Conservation (phyloP, 2,113 vertebrate species). For the Proterorhinus semilunaris region DNA sequence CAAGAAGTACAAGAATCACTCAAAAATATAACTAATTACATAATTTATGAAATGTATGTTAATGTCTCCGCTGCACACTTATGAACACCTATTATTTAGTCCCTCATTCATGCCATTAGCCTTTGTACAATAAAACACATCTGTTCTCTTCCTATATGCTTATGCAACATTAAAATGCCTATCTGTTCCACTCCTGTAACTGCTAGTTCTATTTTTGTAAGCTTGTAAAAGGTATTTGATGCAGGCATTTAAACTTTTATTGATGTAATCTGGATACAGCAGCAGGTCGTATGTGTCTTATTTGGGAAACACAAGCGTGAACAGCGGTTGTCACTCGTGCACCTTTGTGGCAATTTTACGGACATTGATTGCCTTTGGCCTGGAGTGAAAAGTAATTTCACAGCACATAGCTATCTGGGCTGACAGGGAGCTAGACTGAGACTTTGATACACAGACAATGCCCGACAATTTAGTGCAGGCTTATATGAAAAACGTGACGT, state of each 20-base stretch:
- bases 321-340: slow-evolving; percentile 12
- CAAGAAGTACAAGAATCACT: neutral
- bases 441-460: slow-evolving; percentile 7
- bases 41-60: neutral
- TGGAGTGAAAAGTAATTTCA: slow-evolving; percentile 44
- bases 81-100: slow-evolving; percentile 22
- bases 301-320: slow-evolving; percentile 28
- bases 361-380: slow-evolving; percentile 25
- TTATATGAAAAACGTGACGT: neutral
- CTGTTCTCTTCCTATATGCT: slow-evolving; percentile 29
- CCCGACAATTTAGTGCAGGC: neutral
- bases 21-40: neutral
- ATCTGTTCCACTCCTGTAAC: slow-evolving; percentile 25
- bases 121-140: slow-evolving; percentile 26
- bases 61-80: neutral
- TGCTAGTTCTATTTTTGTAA: slow-evolving; percentile 30
- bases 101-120: slow-evolving; percentile 7
- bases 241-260: slow-evolving; percentile 22
- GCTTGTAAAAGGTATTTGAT: slow-evolving; percentile 36
- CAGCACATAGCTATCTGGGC: slow-evolving; percentile 26
- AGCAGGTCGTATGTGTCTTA: slow-evolving; percentile 3
- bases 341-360: slow-evolving; percentile 16
- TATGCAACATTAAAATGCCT: slow-evolving; percentile 28
- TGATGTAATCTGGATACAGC: slow-evolving; percentile 12
- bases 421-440: slow-evolving; percentile 41